Evolutionary conservation across 64 coral and sea anemone species (phyloP).

Genomic region (Anthopleura sola): DNA sequence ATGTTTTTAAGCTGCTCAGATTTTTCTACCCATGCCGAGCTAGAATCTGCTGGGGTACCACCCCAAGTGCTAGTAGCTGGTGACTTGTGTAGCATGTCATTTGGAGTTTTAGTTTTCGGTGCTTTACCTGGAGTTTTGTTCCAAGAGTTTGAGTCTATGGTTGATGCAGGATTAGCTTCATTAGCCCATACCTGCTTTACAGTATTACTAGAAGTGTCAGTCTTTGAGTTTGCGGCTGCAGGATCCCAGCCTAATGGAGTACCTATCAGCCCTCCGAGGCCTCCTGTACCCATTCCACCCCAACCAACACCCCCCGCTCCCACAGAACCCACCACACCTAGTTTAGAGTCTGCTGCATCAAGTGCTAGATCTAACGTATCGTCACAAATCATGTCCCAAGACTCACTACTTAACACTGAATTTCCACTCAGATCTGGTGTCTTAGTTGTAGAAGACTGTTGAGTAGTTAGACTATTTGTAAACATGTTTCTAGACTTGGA

Average conservation of each 20-base stretch:
- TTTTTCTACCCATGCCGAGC: constrained; percentile 68
- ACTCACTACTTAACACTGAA: constrained; percentile 2
- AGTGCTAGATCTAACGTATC: constrained; percentile 86
- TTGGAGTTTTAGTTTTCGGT: constrained; percentile 60
- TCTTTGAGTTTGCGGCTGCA: constrained; percentile 15
- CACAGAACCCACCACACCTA: constrained; percentile 17
- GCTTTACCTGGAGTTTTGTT: constrained; percentile 98
- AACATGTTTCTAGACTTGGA: constrained; percentile 19
- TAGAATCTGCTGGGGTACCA: constrained; percentile 82
- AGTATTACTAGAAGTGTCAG: neutral
- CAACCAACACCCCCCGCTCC: constrained; percentile 43
- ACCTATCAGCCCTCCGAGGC: constrained; percentile 83
- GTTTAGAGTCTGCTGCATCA: constrained; percentile 78
- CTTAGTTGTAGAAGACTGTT: constrained; percentile 12
- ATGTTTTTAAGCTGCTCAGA: constrained; percentile 6
- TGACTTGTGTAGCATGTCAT: constrained; percentile 11
- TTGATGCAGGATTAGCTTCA: neutral
- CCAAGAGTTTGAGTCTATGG: constrained; percentile 45
- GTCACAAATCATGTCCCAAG: constrained; percentile 60
- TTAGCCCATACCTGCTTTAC: constrained; percentile 7
- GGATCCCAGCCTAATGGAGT: constrained; percentile 55
- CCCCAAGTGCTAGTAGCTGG: constrained; percentile 67
- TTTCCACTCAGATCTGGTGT: constrained; percentile 24
- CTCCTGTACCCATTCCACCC: constrained; percentile 75
- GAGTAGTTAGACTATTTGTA: constrained; percentile 3